phyloP scores from a whole-genome alignment of 2,113 vertebrate species.

The Megatriorchis doriae region DNA sequence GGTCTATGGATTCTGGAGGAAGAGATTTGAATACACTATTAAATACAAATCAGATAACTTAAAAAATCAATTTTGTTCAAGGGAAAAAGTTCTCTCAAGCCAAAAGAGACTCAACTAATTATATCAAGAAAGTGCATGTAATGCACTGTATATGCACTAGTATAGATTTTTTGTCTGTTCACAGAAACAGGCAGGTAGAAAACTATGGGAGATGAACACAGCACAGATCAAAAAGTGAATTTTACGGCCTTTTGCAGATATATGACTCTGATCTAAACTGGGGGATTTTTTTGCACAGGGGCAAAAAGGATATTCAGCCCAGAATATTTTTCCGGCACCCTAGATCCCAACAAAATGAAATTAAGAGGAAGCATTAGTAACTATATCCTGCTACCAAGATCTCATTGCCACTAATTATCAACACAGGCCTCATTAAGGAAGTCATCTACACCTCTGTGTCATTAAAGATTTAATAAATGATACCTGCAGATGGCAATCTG shows the following conservation, averaged over 20 bases:
- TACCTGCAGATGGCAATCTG: background rate
- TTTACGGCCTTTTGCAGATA: slow-evolving; percentile 5
- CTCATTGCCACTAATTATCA: background rate
- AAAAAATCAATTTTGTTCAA: slow-evolving; percentile 71
- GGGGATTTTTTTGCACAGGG: too few relatives aligned
- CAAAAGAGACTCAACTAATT: slow-evolving; percentile 65
- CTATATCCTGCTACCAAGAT: background rate
- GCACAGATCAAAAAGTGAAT: background rate
- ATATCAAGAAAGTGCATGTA: slow-evolving; percentile 51
- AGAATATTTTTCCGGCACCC: background rate
- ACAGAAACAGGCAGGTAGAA: slow-evolving; percentile 28
- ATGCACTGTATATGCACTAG: slow-evolving; percentile 33
- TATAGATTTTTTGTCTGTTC: slow-evolving; percentile 61
- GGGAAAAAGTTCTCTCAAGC: slow-evolving; percentile 53
- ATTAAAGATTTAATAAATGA: background rate
- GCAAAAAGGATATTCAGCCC: background rate
- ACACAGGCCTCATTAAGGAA: background rate
- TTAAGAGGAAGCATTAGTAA: background rate
- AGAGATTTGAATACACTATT: slow-evolving; percentile 65
- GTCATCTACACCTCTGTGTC: background rate
- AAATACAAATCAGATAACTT: slow-evolving; percentile 71
- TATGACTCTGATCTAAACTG: background rate
- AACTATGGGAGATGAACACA: background rate
- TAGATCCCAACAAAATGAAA: background rate
- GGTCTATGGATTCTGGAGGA: slow-evolving; percentile 60